A percentile compares a stretch with the other conserved stretches of the same genome.
phyloP scores from a whole-genome alignment of 2,797 vertebrate genomes.

The Pseudotriccus pelzelni region DNA sequence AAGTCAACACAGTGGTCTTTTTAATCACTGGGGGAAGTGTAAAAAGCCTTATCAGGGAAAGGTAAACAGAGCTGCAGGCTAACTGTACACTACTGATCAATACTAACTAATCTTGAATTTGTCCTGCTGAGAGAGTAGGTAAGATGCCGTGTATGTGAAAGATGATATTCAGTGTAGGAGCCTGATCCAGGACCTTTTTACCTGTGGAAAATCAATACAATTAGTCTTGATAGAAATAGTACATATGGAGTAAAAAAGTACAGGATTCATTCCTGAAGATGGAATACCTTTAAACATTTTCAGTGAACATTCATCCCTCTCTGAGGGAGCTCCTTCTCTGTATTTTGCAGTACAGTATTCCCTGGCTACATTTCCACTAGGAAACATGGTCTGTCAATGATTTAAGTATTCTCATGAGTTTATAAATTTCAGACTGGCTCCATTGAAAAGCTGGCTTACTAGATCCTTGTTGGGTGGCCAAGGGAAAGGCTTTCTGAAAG shows the following conservation, averaged over 20 bases:
- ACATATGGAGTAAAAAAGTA: not conserved
- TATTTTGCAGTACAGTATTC: not conserved
- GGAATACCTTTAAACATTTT: not conserved
- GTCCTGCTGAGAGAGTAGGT: not conserved
- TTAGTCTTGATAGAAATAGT: not conserved
- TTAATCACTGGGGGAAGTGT: not conserved
- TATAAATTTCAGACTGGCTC: not conserved
- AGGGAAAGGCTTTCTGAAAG: not conserved
- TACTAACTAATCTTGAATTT: not conserved
- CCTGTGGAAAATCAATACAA: not conserved
- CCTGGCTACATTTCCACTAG: not conserved
- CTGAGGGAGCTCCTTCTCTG: not conserved
- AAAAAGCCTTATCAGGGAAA: not conserved
- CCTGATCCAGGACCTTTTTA: not conserved
- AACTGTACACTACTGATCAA: not conserved
- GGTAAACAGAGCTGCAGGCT: not conserved
- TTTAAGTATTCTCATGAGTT: not conserved
- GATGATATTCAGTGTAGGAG: not conserved
- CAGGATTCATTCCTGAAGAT: not conserved
- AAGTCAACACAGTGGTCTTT: not conserved
- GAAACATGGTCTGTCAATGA: not conserved
- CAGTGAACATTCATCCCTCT: not conserved
- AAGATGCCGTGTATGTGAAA: not conserved
- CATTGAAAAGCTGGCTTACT: not conserved
- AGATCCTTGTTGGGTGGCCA: not conserved